These are phyloP conservation scores for Lates calcarifer DNA, from an alignment of 2,113 vertebrate species.

Conservation along the genomic window DNA sequence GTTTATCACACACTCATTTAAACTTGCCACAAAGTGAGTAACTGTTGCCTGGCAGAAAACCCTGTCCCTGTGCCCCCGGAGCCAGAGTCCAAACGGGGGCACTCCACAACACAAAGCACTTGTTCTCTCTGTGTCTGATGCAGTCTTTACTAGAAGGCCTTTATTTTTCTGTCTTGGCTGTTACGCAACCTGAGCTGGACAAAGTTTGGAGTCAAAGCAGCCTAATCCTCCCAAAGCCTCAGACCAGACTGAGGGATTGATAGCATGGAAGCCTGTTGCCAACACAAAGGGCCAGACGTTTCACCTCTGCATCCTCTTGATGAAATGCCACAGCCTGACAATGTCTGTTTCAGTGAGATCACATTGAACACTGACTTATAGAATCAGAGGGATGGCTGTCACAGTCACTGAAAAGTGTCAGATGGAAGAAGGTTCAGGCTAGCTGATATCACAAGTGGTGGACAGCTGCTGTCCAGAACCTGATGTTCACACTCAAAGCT, in stretches of 20 bases:
- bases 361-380: neutral
- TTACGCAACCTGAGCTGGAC: constrained; percentile 62
- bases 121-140: constrained; percentile 50
- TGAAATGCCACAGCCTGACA: constrained; percentile 17
- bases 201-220: constrained; percentile 77
- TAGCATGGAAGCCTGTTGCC: constrained; percentile 65
- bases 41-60: constrained; percentile 23
- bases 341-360: neutral
- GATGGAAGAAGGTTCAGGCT: constrained; percentile 1
- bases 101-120: constrained; percentile 59
- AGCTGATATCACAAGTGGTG: neutral
- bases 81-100: constrained; percentile 52
- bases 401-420: neutral
- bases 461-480: constrained; percentile 17
- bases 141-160: constrained; percentile 41
- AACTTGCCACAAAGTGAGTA: constrained; percentile 11
- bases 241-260: constrained; percentile 57
- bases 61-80: constrained; percentile 31
- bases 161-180: constrained; percentile 56
- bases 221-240: constrained; percentile 66
- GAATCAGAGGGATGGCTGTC: neutral
- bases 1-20: neutral
- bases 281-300: constrained; percentile 68
- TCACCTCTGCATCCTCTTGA: constrained; percentile 56
- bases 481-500: constrained; percentile 4